phyloP scores from a whole-genome alignment of 2,888 invertebrate species.

The Eupithecia inturbata region DNA sequence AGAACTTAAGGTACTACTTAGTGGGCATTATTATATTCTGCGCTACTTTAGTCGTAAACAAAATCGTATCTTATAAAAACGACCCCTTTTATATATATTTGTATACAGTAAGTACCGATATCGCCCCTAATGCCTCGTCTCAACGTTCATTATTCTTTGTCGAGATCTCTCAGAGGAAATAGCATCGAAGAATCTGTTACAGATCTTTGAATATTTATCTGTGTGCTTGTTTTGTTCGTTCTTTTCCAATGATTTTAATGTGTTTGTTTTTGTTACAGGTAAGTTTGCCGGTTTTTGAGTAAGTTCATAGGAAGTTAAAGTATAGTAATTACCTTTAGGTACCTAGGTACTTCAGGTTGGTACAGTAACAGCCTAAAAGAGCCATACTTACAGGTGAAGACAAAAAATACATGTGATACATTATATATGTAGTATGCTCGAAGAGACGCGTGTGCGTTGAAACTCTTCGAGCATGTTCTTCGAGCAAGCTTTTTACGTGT shows the following conservation, averaged over 20 bases:
- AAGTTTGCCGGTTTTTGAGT: constrained; percentile 35
- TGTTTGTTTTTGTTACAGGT: constrained; percentile 49
- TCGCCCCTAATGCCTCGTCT: constrained; percentile 51
- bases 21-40: neutral
- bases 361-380: neutral
- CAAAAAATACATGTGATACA: neutral
- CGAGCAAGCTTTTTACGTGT: no score
- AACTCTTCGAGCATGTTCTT: no score
- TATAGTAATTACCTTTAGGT: neutral
- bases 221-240: constrained; percentile 17
- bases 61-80: constrained; percentile 16
- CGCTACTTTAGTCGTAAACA: neutral
- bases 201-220: constrained; percentile 42
- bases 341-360: neutral
- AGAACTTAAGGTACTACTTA: neutral
- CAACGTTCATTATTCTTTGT: constrained; percentile 61
- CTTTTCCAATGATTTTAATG: constrained; percentile 24
- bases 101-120: constrained; percentile 56
- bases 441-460: no score
- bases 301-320: neutral
- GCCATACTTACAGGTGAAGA: neutral
- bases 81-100: constrained; percentile 5
- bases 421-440: no score
- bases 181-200: constrained; percentile 40
- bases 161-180: constrained; percentile 44